Percentiles rank a stretch among this genome's conserved stretches.
Conservation (phyloP, 2,113 vertebrate genomes). For the Alosa alosa region DNA sequence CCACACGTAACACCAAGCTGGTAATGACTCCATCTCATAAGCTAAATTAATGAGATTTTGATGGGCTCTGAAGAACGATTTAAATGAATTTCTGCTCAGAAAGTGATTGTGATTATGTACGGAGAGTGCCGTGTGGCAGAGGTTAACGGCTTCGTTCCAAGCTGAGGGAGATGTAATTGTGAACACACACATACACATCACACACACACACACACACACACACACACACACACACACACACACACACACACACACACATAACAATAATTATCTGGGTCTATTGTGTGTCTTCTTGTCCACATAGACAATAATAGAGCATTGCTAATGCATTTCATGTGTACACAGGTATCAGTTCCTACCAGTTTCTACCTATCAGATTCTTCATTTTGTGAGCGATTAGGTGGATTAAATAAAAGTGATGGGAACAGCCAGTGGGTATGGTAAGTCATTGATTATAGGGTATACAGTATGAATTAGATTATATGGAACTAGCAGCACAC, state of each 20-base stretch:
- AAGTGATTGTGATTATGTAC: constrained; percentile 56
- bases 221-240: background rate
- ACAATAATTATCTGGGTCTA: background rate
- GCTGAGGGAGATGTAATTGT: constrained; percentile 9
- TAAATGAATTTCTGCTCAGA: constrained; percentile 36
- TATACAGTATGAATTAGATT: background rate
- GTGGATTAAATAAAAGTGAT: background rate
- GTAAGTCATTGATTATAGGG: background rate
- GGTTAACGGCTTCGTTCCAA: background rate
- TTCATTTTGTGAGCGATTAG: background rate
- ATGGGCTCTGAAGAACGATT: constrained; percentile 56
- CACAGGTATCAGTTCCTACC: background rate
- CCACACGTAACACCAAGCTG: constrained; percentile 21
- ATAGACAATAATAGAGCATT: background rate
- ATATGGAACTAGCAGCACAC: background rate
- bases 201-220: background rate
- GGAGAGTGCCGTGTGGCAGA: background rate
- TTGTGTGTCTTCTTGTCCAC: background rate
- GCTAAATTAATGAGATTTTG: constrained; percentile 62
- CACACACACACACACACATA: background rate
- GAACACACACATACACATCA: background rate
- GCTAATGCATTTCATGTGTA: background rate
- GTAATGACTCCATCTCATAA: constrained; percentile 42
- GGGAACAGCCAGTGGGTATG: background rate
- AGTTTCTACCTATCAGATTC: background rate